Evolutionary conservation across 2,113 vertebrate species (phyloP), one percentile per base, ranked within the genome.

Genomic region (Cichladusa arquata): DNA sequence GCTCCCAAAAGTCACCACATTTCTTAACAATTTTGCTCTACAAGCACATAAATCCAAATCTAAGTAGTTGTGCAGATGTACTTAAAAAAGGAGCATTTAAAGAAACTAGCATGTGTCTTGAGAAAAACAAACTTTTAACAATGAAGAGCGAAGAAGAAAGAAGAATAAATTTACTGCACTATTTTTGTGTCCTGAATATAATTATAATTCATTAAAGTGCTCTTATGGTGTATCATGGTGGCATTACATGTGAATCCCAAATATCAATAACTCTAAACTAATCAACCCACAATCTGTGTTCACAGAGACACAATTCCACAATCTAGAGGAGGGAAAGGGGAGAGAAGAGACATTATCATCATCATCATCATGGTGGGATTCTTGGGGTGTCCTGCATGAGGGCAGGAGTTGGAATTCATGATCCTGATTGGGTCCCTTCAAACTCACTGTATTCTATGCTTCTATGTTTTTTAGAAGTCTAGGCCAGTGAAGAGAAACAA

Each of bases 361-460:
- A 56, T 29, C 1, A 11, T 47, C 28, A 40, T 65, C 26, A 6
- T 28, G 33, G 12, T 65, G 6, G 6, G 36, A 44, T 58, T 51
- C 23, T 28, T 65, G 44, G 7, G 8, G 18, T 28, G 6, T 42
- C 22, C 26, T 73, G 44, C 42, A 13, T 0, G 1, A 33, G 6
- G 18, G 36, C 51, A 38, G 44, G 9, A 36, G 22, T 7, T 50
- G 18, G 6, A 36, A 26, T 66, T 31, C 4, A 36, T 40, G 14
- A 6, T 72, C 44, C 14, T 73, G 4, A 28, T 81, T 81, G 33
- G 14, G 23, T 44, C 8, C 20, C 36, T 33, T 72, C 31, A 24
- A 88, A 50, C 18, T 65, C 50, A 44, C 22, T n/a, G 7, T 42
- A 6, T 42, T 57, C 34, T 23, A 2, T 56, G 50, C 18, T 42